Percentiles rank a stretch among this genome's conserved stretches.
Conservation (phyloP, 2,797 vertebrate genomes). For the Ctenosaura bakeri region DNA sequence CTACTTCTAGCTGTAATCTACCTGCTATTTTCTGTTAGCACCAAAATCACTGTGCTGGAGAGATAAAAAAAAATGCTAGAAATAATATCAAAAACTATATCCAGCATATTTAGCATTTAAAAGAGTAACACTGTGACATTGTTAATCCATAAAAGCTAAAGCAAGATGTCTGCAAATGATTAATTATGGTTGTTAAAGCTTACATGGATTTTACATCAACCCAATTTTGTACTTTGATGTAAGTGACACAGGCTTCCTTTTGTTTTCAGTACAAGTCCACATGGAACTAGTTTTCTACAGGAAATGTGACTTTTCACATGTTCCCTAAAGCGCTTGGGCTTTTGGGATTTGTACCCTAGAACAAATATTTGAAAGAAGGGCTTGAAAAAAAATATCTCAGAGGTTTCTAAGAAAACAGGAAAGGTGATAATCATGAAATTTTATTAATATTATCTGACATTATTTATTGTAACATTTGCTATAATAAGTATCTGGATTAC, state of each 20-base stretch:
- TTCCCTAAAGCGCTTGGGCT: conserved; percentile 68
- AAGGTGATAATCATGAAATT: conserved; percentile 33
- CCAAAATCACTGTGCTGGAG: conserved; percentile 28
- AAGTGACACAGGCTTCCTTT: conserved; percentile 75
- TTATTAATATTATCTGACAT: conserved; percentile 45
- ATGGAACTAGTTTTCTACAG: conserved; percentile 80
- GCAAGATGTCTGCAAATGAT: conserved; percentile 72
- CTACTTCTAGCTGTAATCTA: background rate
- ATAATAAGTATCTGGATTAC: conserved; percentile 39
- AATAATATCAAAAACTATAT: background rate
- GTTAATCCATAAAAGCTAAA: conserved; percentile 58
- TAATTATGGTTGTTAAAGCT: conserved; percentile 70
- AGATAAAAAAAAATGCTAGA: conserved; percentile 18
- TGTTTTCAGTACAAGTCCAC: conserved; percentile 72
- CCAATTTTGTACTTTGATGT: conserved; percentile 30
- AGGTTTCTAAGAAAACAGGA: conserved; percentile 46
- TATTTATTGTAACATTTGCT: conserved; percentile 55
- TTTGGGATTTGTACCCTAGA: conserved; percentile 64
- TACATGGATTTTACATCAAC: conserved; percentile 75
- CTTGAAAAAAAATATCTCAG: conserved; percentile 39
- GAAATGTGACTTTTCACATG: conserved; percentile 76
- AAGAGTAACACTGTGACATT: conserved; percentile 43
- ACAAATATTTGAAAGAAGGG: conserved; percentile 59
- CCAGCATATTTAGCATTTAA: conserved; percentile 22
- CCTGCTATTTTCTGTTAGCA: background rate